phyloP scores from a whole-genome alignment of 2,888 invertebrate species.

The Drosophila sordidapex region DNA sequence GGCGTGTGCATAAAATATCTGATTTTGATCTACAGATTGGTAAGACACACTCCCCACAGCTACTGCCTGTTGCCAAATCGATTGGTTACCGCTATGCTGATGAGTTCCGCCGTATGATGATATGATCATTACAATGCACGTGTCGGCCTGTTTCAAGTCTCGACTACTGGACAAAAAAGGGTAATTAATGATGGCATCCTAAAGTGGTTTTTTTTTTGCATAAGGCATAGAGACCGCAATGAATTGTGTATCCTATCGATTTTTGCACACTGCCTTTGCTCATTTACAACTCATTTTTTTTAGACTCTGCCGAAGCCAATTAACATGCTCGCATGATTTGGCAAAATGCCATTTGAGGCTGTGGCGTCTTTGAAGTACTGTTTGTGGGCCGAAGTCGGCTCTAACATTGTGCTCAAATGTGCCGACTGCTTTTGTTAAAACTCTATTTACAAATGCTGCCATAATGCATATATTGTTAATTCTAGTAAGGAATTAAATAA shows the following conservation, averaged over 20 bases:
- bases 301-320: constrained; percentile 68
- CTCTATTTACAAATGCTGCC: constrained; percentile 3
- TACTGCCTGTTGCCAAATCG: constrained; percentile 53
- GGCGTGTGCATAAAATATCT: constrained; percentile 74
- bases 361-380: constrained; percentile 61
- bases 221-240: constrained; percentile 53
- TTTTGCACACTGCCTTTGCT: constrained; percentile 58
- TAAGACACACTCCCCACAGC: constrained; percentile 26
- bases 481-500: background rate
- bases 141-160: constrained; percentile 62
- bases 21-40: constrained; percentile 66
- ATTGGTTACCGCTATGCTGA: constrained; percentile 66
- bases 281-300: constrained; percentile 79
- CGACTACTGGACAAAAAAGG: constrained; percentile 35
- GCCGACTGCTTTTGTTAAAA: constrained; percentile 21
- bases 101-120: constrained; percentile 56
- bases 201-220: constrained; percentile 43
- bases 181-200: constrained; percentile 64
- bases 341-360: constrained; percentile 40
- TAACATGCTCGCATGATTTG: constrained; percentile 67
- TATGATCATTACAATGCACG: constrained; percentile 69
- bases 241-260: constrained; percentile 43
- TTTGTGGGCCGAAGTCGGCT: background rate
- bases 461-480: background rate
- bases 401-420: constrained; percentile 47